Percentiles rank a stretch among this genome's conserved stretches.
phyloP scores from a whole-genome alignment of 2,113 vertebrate species.

The Lipotes vexillifer region DNA sequence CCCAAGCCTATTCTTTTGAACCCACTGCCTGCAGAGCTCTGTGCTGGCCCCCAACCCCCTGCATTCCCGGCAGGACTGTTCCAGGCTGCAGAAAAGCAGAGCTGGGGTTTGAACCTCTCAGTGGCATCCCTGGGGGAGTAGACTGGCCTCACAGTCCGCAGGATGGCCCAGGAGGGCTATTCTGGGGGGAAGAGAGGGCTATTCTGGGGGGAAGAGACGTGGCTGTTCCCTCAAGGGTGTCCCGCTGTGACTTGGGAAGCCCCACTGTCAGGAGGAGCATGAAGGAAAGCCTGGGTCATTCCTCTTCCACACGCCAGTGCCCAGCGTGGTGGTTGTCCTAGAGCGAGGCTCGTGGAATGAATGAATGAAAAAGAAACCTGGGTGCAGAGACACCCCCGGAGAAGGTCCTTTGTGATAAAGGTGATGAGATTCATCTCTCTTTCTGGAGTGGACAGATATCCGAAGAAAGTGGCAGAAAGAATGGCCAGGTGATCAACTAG shows the following conservation, averaged over 20 bases:
- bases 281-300: background rate
- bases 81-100: background rate
- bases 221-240: background rate
- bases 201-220: background rate
- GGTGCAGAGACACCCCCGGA: background rate
- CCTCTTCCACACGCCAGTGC: background rate
- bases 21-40: background rate
- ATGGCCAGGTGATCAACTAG: background rate
- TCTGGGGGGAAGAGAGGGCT: background rate
- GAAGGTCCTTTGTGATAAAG: background rate
- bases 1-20: background rate
- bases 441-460: background rate
- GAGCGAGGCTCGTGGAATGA: too few relatives aligned
- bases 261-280: fast-evolving
- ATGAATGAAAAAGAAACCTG: background rate
- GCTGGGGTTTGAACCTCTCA: background rate
- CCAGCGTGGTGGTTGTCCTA: background rate
- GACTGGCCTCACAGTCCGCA: background rate
- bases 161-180: background rate
- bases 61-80: background rate
- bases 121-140: background rate
- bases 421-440: background rate
- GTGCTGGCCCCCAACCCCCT: background rate
- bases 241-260: background rate
- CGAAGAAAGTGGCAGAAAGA: background rate